These are phyloP conservation scores for Aporophyla nigra DNA, from an alignment of 2,888 invertebrate species.

Conservation along the genomic window DNA sequence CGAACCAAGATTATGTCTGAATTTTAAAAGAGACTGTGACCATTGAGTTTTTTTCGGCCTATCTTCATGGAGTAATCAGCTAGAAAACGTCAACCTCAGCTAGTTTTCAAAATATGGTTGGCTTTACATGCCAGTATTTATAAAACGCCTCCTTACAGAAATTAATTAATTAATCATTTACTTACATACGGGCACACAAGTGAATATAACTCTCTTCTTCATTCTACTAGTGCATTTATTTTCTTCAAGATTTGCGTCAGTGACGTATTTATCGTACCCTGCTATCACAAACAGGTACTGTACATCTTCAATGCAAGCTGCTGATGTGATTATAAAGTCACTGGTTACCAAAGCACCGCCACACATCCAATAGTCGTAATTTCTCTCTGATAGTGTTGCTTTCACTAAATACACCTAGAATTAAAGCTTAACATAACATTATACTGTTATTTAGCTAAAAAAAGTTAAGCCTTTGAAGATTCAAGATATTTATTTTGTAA, in stretches of 20 bases:
- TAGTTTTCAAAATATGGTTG: too few relatives aligned
- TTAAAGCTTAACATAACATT: not conserved
- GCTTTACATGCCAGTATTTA: too few relatives aligned
- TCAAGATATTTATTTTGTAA: too few relatives aligned
- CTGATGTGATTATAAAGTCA: slow-evolving; percentile 69
- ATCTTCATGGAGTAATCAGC: too few relatives aligned
- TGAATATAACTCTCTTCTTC: slow-evolving; percentile 70
- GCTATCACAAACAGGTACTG: slow-evolving; percentile 70
- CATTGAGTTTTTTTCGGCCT: too few relatives aligned
- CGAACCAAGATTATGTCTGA: too few relatives aligned
- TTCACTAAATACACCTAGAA: slow-evolving; percentile 70
- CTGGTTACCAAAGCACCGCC: slow-evolving; percentile 69
- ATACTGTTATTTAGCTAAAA: too few relatives aligned
- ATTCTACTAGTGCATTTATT: slow-evolving; percentile 71
- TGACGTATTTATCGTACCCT: slow-evolving; percentile 73
- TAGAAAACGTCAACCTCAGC: too few relatives aligned
- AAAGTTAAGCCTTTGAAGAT: too few relatives aligned
- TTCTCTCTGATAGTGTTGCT: slow-evolving; percentile 48
- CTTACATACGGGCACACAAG: slow-evolving; percentile 47
- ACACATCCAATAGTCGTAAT: slow-evolving; percentile 72
- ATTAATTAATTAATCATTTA: not conserved
- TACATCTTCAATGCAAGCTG: slow-evolving; percentile 74
- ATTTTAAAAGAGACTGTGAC: too few relatives aligned
- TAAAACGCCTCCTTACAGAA: too few relatives aligned
- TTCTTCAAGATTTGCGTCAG: slow-evolving; percentile 45